Evolutionary conservation across 37 sponge, comb jelly and placozoan species (phyloP), one percentile per base, ranked within the genome.

Genomic region (Lycopodina hypogea): DNA sequence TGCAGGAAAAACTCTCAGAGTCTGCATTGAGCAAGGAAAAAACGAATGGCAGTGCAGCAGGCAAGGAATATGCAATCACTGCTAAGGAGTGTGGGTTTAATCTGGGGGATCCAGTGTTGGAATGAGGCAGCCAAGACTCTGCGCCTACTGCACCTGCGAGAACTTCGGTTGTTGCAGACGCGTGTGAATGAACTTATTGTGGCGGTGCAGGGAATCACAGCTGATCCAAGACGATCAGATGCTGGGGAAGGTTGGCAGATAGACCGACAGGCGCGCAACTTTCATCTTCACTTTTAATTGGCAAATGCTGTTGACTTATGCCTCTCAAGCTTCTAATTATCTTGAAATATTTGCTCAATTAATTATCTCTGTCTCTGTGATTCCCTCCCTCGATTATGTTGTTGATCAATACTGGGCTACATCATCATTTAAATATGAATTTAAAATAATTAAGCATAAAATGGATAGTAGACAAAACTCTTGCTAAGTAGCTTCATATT

Each of bases 101-200:
- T 6, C 72, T 89, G 24, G 89, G 89, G 3, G 94, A 96, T 53
- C 87, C 87, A 34, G 90, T 67, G 14, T 41, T 96, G 41, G n/a
- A 71, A 69, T 64, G 88, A 98, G 51, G 96, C 96, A 29, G 99
- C 94, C 0, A 98, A 91, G 76, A 88, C 81, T 14, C 81, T 98
- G 55, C 82, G 96, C 36, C 71, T 98, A 18, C 84, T 98, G 4
- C 99, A 98, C 74, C 72, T 96, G 22, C 64, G 74, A 17, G 99
- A 98, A 65, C 78, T 98, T 0, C 69, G 99, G 23, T 21, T 72
- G 24, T 74, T 98, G 21, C 99, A 98, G 76, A 98, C 96, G 3
- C 42, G 76, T 22, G 91, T 98, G 34, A 98, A 98, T 61, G 92
- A 89, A 67, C 56, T 94, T 41, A 96, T 98, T 34, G 96, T 98